Conservation (phyloP, 2,888 invertebrate genomes). For the Agonopterix heracliana region DNA sequence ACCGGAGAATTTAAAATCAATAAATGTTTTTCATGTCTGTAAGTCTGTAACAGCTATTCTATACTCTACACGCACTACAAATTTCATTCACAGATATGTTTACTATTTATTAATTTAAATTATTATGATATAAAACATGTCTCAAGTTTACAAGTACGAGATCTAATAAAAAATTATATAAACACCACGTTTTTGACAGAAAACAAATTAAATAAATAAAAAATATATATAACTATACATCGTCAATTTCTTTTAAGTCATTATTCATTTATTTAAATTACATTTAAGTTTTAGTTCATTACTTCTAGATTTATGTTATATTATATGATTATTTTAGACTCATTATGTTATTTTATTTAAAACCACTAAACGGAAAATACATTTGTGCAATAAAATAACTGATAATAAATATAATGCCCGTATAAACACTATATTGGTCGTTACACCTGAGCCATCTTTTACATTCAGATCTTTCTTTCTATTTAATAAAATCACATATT, state of each 20-base stretch:
- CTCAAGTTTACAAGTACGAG: constrained; percentile 9
- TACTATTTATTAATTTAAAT: constrained; percentile 25
- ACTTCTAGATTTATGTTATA: neutral
- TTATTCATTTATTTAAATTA: neutral
- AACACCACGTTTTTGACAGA: neutral
- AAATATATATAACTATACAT: constrained; percentile 1
- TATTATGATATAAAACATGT: constrained; percentile 28
- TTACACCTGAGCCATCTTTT: constrained; percentile 16
- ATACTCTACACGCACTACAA: constrained; percentile 2
- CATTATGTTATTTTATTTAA: neutral
- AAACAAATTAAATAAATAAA: constrained; percentile 4
- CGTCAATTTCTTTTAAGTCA: neutral
- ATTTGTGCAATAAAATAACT: constrained; percentile 22
- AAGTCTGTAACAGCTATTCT: constrained; percentile 10
- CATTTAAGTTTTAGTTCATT: neutral
- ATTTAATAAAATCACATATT: too few relatives aligned
- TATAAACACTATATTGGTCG: constrained; percentile 24
- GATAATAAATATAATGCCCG: constrained; percentile 23
- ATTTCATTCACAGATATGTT: constrained; percentile 30
- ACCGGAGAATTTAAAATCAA: too few relatives aligned
- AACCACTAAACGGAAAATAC: constrained; percentile 5
- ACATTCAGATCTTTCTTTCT: constrained; percentile 17
- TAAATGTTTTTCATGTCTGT: neutral
- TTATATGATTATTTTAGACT: neutral
- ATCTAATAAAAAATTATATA: constrained; percentile 7